Base-by-base conservation (phyloP, 92 coral and sea anemone genomes). In the Bergia puertoricense region DNA sequence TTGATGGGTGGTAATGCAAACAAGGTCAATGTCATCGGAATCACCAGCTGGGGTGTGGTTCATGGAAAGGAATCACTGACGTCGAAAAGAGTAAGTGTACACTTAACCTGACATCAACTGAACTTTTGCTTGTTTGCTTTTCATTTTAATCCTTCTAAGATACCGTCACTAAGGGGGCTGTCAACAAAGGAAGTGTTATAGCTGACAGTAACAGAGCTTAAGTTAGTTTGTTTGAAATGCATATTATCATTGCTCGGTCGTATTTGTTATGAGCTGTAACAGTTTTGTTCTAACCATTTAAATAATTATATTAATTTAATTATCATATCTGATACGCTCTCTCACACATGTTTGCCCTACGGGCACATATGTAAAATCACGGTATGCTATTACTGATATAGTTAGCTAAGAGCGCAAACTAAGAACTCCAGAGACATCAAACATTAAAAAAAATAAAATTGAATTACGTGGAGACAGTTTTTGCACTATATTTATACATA, bases 1-100 rank as follows among this genome's bases (percentile, higher is more conserved):
- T 86, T 97, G 77, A 93, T 93, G n/a, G 90, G 95, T 42, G 97
- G 98, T 22, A 92, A 90, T 62, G 98, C 94, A 57, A 91, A 94
- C 62, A 94, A 91, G 82, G 98, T 97, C 4, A 95, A 97, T 85
- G 99, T 97, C 50, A 88, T 97, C 71, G 99, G 99, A 46, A 94
- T 97, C 43, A 98, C 97, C 59, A 92, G 96, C 10, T 97, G 99
- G 99, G 99, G 99, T 42, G 95, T 97, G 51, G 99, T 97, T 74
- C 98, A 97, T 72, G 92, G 96, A 85, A 91, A 92, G 87, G 92
- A 90, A 18, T 91, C 94, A 15, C 95, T 97, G 6, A 90, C 89
- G 67, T 90, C 93, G 14, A 85, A 85, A 11, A 95, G 94, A 94
- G 98, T 97, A 85, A 4, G 62, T 42, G 23, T 10, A 1, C 9